Percentiles rank a stretch among this genome's conserved stretches.
These are phyloP conservation scores for Chionoecetes opilio DNA, from an alignment of 1,140 invertebrate genomes.

Conservation along the genomic window DNA sequence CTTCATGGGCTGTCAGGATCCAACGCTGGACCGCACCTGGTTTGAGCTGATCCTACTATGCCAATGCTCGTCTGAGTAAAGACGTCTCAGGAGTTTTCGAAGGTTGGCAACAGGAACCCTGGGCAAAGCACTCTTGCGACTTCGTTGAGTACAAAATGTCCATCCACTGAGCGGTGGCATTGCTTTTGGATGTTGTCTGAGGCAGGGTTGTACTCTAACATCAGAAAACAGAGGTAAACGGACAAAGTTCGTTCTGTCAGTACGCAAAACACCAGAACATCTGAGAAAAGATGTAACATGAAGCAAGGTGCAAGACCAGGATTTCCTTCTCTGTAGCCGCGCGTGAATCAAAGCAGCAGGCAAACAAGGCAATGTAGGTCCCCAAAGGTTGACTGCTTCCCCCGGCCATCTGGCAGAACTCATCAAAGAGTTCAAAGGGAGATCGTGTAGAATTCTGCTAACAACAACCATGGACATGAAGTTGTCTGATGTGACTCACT, in stretches of 20 bases:
- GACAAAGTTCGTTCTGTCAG: slow-evolving; percentile 44
- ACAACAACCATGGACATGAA: background rate
- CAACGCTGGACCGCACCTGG: slow-evolving; percentile 43
- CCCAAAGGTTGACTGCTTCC: slow-evolving; percentile 23
- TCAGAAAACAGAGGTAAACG: slow-evolving; percentile 32
- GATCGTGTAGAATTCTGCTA: too few species aligned
- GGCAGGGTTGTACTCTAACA: slow-evolving; percentile 38
- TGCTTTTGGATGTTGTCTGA: background rate
- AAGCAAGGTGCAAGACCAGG: background rate
- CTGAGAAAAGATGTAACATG: background rate
- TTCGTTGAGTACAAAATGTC: slow-evolving; percentile 13
- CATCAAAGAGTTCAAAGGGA: background rate
- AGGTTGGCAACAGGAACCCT: slow-evolving; percentile 29
- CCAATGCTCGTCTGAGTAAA: slow-evolving; percentile 55
- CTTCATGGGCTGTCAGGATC: slow-evolving; percentile 46
- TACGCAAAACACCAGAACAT: slow-evolving; percentile 54
- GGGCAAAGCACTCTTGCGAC: slow-evolving; percentile 30
- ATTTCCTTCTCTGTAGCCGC: slow-evolving; percentile 9
- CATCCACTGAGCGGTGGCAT: background rate
- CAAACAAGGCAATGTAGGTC: slow-evolving; percentile 32
- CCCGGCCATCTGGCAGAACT: background rate
- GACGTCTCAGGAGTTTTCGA: slow-evolving; percentile 14
- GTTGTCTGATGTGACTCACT: background rate
- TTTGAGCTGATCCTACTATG: slow-evolving; percentile 45
- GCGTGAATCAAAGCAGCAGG: slow-evolving; percentile 39